Conservation (phyloP, 1,140 invertebrate species). For the Drosophila fuyamai region DNA sequence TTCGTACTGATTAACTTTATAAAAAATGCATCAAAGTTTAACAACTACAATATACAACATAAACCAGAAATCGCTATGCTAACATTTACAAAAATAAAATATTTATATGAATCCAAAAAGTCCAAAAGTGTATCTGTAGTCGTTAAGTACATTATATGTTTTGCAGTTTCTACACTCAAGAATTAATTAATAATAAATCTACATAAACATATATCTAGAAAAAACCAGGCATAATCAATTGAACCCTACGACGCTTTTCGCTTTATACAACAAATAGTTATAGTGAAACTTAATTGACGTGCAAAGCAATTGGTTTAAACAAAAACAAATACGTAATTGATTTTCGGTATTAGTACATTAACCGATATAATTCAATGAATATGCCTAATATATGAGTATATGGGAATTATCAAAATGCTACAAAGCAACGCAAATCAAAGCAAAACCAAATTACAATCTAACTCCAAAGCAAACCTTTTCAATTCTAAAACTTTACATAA, state of each 20-base stretch:
- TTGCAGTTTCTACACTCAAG: constrained; percentile 61
- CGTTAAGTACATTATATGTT: constrained; percentile 60
- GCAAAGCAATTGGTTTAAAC: constrained; percentile 65
- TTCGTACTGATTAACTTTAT: constrained; percentile 75
- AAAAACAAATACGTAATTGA: constrained; percentile 58
- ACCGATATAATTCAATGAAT: constrained; percentile 30
- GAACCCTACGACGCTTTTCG: constrained; percentile 60
- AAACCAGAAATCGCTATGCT: constrained; percentile 37
- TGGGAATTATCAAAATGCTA: constrained; percentile 17
- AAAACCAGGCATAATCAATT: constrained; percentile 68
- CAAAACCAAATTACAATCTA: constrained; percentile 38
- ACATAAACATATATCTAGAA: constrained; percentile 41
- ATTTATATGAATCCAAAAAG: constrained; percentile 40
- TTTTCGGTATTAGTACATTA: constrained; percentile 22
- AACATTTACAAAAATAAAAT: constrained; percentile 50
- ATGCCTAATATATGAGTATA: constrained; percentile 7
- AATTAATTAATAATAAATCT: constrained; percentile 60
- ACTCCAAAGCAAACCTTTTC: constrained; percentile 31
- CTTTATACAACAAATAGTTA: constrained; percentile 59
- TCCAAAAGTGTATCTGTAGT: constrained; percentile 46
- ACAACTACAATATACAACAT: constrained; percentile 51
- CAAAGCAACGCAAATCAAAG: constrained; percentile 32
- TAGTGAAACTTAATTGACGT: constrained; percentile 46
- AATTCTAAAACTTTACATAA: constrained; percentile 29
- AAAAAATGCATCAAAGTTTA: constrained; percentile 48